Conservation (phyloP, 2,113 vertebrate genomes). For the Oncorhynchus tshawytscha region DNA sequence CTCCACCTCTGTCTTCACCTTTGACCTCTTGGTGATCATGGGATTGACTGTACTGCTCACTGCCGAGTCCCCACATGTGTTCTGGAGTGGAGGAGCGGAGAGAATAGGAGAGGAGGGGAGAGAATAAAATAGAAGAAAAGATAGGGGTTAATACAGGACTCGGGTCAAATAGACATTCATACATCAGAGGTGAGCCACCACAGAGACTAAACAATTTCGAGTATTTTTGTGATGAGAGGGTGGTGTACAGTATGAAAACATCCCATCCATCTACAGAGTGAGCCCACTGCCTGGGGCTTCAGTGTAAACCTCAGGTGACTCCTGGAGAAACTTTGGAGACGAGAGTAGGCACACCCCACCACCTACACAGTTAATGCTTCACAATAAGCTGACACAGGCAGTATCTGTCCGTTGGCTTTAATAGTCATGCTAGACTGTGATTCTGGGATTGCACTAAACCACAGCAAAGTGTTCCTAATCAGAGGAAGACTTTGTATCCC, state of each 20-base stretch:
- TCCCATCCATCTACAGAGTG: constrained; percentile 1
- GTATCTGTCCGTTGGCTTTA: constrained; percentile 5
- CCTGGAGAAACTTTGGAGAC: not conserved
- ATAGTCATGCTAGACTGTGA: too few relatives aligned
- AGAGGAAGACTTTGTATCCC: not conserved
- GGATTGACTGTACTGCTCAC: constrained; percentile 90
- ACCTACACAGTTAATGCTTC: not conserved
- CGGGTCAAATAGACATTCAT: not conserved
- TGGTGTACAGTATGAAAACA: constrained; percentile 14
- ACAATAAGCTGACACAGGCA: constrained; percentile 2
- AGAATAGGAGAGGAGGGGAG: constrained; percentile 21
- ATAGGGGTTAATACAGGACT: not conserved
- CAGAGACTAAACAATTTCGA: constrained; percentile 27
- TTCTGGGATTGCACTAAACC: constrained; percentile 8
- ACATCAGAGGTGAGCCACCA: constrained; percentile 6
- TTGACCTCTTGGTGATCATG: constrained; percentile 87
- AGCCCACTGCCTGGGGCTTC: not conserved
- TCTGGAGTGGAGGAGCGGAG: constrained; percentile 64
- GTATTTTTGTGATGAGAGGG: not conserved
- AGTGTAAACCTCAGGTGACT: constrained; percentile 1
- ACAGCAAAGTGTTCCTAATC: constrained; percentile 30
- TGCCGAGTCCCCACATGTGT: constrained; percentile 80
- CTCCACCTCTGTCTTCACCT: constrained; percentile 87
- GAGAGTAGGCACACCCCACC: not conserved
- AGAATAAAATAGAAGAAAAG: not conserved